phyloP scores from a whole-genome alignment of 1,140 invertebrate species.

The Calliphora vicina region DNA sequence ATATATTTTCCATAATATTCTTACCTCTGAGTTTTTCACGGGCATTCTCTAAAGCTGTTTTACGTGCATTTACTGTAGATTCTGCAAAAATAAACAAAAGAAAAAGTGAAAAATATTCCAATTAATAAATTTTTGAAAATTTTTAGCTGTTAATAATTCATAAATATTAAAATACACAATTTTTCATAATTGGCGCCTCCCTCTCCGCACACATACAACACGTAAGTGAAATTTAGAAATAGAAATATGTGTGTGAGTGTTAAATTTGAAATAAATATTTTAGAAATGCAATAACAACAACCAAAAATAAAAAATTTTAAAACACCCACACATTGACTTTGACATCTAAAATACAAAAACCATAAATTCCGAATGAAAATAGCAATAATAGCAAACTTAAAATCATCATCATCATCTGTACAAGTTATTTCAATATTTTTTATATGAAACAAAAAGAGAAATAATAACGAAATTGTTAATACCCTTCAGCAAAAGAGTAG shows the following conservation, averaged over 20 bases:
- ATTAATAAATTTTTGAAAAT: neutral
- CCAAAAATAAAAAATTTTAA: too few relatives aligned
- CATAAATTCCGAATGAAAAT: neutral
- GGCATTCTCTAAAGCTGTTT: constrained; percentile 18
- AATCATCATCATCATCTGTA: neutral
- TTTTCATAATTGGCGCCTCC: neutral
- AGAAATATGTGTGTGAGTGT: too few relatives aligned
- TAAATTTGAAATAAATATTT: neutral
- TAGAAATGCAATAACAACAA: neutral
- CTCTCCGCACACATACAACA: neutral
- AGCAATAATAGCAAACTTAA: neutral
- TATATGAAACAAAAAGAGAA: too few relatives aligned
- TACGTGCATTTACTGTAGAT: constrained; percentile 17
- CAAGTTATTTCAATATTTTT: too few relatives aligned
- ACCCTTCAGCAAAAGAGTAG: too few relatives aligned
- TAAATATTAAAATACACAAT: neutral
- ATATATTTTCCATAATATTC: neutral
- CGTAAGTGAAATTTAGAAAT: too few relatives aligned
- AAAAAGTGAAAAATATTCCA: neutral
- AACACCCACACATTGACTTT: neutral
- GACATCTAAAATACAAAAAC: neutral
- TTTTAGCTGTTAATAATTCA: neutral
- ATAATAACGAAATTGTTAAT: too few relatives aligned
- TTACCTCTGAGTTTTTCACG: constrained; percentile 27
- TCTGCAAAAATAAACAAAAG: neutral